Evolutionary conservation across 1,140 invertebrate species (phyloP), one percentile per base, ranked within the genome.

Genomic region (Amphibalanus amphitrite): DNA sequence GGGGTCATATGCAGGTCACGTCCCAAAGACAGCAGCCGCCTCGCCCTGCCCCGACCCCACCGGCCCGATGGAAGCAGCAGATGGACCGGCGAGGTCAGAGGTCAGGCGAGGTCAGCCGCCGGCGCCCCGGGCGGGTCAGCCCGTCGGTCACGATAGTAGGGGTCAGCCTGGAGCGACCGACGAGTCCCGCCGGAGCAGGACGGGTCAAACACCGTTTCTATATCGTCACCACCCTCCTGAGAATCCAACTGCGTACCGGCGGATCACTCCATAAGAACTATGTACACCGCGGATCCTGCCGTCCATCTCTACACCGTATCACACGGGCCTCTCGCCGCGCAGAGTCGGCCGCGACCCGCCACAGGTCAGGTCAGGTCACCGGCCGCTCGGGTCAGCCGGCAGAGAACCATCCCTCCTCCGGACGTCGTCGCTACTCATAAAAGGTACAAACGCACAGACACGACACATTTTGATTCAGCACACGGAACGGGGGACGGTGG

Each of bases 391-490:
- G 33, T 38, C 33, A 38, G 33, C 33, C 33, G 33, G 33, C 33
- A 38, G 33, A 38, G 33, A 38, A 38, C 33, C 33, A 38, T 38
- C 33, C 47, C 47, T 13, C 47, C 47, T 23, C 47, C 47, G 20
- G 20, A 1, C 47, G 38, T 17, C 38, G 38, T 6, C 38, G 47
- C 47, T 59, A 59, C 47, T 13, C 30, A 73, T 67, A 33, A 70
- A 73, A 73, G 70, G 72, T 38, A 64, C 67, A 73, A 69, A 70
- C 69, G 70, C 71, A 69, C 29, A 33, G 33, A 26, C 26, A 28
- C 47, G n/a, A 26, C 38, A 29, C 69, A 71, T 64, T 71, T 29
- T 38, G 47, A 59, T 59, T 59, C 47, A 20, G 26, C 65, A 65
- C 70, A 30, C 68, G 71, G 67, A 69, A 69, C n/a, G 29, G 69